Conservation (phyloP, 2,888 invertebrate species). For the Diloba caeruleocephala region DNA sequence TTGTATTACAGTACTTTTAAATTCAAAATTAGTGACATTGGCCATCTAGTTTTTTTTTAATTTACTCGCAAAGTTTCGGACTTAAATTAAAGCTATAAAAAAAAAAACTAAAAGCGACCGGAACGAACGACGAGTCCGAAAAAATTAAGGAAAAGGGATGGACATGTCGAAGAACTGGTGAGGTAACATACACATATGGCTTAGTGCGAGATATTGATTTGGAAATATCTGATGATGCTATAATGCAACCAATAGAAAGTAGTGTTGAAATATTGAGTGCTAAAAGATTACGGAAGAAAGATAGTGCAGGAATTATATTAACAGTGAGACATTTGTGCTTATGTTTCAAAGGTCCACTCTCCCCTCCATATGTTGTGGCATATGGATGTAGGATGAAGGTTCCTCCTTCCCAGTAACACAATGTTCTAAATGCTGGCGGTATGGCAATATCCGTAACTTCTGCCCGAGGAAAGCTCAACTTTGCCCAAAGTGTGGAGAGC, state of each 20-base stretch:
- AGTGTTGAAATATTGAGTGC: neutral
- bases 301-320: neutral
- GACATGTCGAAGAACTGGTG: slow-evolving; percentile 2
- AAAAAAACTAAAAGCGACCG: too few species aligned
- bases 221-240: neutral
- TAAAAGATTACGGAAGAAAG: neutral
- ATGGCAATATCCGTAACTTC: neutral
- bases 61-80: too few species aligned
- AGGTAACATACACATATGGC: neutral
- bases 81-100: too few species aligned
- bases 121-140: too few species aligned
- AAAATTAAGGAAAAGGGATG: slow-evolving; percentile 1
- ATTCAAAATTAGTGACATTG: too few species aligned
- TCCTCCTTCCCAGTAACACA: slow-evolving; percentile 2
- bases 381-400: slow-evolving; percentile 6
- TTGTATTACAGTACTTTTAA: too few species aligned
- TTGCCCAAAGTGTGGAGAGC: neutral
- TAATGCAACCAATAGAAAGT: neutral
- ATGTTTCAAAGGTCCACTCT: slow-evolving; percentile 1
- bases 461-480: neutral
- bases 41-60: too few species aligned
- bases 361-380: slow-evolving; percentile 2
- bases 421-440: neutral
- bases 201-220: neutral
- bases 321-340: slow-evolving; percentile 1